Evolutionary conservation across 2,113 vertebrate species (phyloP).

Genomic region (Lepisosteus oculatus): DNA sequence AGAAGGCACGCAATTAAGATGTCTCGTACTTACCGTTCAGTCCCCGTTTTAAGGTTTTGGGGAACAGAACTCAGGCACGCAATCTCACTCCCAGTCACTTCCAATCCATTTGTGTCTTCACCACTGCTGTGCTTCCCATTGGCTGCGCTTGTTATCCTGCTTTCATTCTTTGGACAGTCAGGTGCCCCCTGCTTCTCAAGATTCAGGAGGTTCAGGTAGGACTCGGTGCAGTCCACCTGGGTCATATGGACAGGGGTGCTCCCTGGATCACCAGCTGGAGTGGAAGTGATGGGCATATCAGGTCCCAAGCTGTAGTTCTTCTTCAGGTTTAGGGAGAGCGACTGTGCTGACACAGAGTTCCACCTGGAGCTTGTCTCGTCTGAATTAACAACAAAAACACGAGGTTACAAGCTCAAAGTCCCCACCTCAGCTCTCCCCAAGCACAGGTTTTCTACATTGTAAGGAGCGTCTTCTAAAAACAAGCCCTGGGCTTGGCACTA

Average conservation of each 20-base stretch:
- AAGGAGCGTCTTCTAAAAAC: too few species aligned
- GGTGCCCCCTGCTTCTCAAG: slow-evolving; percentile 49
- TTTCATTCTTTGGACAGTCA: neutral
- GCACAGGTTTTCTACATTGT: too few species aligned
- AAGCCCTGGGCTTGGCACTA: too few species aligned
- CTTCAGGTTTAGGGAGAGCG: slow-evolving; percentile 76
- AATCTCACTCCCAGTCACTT: slow-evolving; percentile 41
- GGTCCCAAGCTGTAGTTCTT: slow-evolving; percentile 68
- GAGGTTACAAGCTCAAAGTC: neutral
- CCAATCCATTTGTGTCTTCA: slow-evolving; percentile 47
- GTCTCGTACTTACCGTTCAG: slow-evolving; percentile 64
- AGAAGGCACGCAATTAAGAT: too few species aligned
- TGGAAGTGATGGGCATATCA: slow-evolving; percentile 71
- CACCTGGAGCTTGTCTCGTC: slow-evolving; percentile 56
- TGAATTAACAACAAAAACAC: slow-evolving; percentile 25
- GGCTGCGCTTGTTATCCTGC: slow-evolving; percentile 33
- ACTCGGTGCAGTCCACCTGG: slow-evolving; percentile 50
- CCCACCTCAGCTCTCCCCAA: too few species aligned
- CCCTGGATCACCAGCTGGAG: slow-evolving; percentile 54
- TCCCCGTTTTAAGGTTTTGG: slow-evolving; percentile 40
- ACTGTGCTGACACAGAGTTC: slow-evolving; percentile 53
- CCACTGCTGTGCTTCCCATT: slow-evolving; percentile 36
- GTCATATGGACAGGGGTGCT: slow-evolving; percentile 36
- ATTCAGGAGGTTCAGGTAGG: slow-evolving; percentile 74
- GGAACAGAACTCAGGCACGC: slow-evolving; percentile 29